Evolutionary conservation across 2,888 invertebrate species (phyloP), one percentile per base, ranked within the genome.

Genomic region (Tethea ocularis): DNA sequence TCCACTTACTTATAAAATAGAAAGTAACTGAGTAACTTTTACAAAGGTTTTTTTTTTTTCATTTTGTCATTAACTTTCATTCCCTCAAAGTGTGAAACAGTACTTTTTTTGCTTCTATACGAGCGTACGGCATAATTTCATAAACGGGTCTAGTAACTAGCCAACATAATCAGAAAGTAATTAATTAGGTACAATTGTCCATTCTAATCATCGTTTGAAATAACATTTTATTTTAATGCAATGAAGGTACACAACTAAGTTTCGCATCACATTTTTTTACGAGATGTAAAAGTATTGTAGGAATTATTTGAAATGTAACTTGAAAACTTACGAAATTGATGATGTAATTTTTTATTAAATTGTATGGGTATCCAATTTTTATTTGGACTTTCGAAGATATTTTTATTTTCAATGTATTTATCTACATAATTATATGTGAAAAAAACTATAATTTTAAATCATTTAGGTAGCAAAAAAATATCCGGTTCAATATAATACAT

Each of bases 191-290:
- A 57, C 66, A 56, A 57, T 51, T 58, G 56, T 29, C 51, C 61
- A 46, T 65, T 61, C 54, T 57, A 36, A 56, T 57, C 55, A 60
- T 60, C 57, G 52, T 51, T 58, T 56, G 64, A 38, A 60, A 59
- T 62, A 59, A 51, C 57, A 51, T 65, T 58, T 60, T 57, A 26
- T 53, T 56, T 57, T 62, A 61, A 52, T 52, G 46, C 59, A 58
- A 56, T 53, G 62, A 46, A 57, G 58, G 57, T 54, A 57, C 51
- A 57, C 62, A 54, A 56, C 63, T 61, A 60, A 59, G 58, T 63
- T 74, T 64, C n/a, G 62, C 59, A 72, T 64, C 69, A 62, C 74
- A 78, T 75, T 75, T 76, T 72, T 68, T 68, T 73, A n/a, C 65
- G 57, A 67, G 71, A 59, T 57, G 63, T 74, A 71, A 74, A 75